Percentiles rank a stretch among this genome's conserved stretches.
Evolutionary conservation across 2,113 vertebrate species (phyloP).

Genomic region (Dicrurus megarhynchus): DNA sequence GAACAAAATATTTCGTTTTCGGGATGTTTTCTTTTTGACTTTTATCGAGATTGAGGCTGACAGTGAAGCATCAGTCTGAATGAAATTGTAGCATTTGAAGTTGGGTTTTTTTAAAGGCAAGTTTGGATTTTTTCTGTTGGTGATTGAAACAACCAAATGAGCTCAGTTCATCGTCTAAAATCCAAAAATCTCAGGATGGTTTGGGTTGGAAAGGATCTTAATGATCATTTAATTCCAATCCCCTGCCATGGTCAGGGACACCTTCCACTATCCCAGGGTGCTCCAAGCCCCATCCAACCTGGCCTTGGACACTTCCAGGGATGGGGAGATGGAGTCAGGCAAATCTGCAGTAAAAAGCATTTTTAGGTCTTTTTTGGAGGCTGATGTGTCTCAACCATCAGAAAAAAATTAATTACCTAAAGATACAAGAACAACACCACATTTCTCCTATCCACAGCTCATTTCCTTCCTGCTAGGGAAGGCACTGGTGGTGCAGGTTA

Average conservation of each 20-base stretch:
- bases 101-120: not conserved
- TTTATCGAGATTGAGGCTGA: not conserved
- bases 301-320: not conserved
- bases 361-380: not conserved
- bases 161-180: not conserved
- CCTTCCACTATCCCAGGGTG: not conserved
- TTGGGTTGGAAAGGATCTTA: not conserved
- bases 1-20: not conserved
- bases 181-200: not conserved
- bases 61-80: not conserved
- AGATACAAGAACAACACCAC: rapidly evolving
- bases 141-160: not conserved
- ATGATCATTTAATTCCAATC: not conserved
- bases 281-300: not conserved
- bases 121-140: not conserved
- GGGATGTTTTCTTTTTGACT: not conserved
- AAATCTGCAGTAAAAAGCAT: not conserved
- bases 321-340: not conserved
- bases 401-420: not conserved
- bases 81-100: not conserved
- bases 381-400: not conserved
- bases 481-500: not conserved
- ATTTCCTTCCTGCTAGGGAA: not conserved
- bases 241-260: not conserved
- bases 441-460: not conserved